Base-by-base conservation (phyloP, 2,888 invertebrate species). In the Malthinus flaveolus region DNA sequence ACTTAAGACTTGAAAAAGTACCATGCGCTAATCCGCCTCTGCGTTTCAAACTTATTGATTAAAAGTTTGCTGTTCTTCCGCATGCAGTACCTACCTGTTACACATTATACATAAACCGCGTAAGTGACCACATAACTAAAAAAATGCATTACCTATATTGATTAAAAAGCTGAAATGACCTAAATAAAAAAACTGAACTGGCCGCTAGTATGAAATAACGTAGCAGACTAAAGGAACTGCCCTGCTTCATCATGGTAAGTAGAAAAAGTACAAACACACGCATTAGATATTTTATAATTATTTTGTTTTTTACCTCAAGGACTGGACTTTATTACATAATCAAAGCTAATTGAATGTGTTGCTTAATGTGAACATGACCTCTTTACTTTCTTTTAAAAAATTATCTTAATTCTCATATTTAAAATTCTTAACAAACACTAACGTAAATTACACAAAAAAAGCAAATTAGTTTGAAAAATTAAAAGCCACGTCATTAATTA, bases 271-370 rank as follows among this genome's bases (percentile, higher is more conserved):
- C 37, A 46, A 10, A 31, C 37, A 37, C 13, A 52, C 10, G 15
- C 32, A 39, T 33, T 34, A 45, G 15, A 35, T n/a, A 15, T 46
- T 54, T 46, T 46, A 54, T 23, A 48, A 54, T 48, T 11, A 15
- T 23, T 23, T 23, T 15, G 47, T 37, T 46, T 51, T 57, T 51
- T 57, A 51, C 51, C 39, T 42, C 51, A 57, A 51, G 51, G 49
- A 57, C 51, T 48, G 15, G 34, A 35, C 37, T 34, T 32, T 12
- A 32, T 57, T 57, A 52, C 57, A 51, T 36, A 57, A 52, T 52
- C 39, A 45, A 23, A 37, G n/a, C 54, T 54, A 37, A 54, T 54
- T 54, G 47, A 52, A 48, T 7, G 32, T n/a, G 31, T 54, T 48
- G 32, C 54, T 54, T 37, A 52, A 52, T 42, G n/a, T 42, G 31